Percentiles rank a stretch among this genome's conserved stretches.
Evolutionary conservation across 2,797 vertebrate genomes (phyloP).

Genomic region (Manis pentadactyla): DNA sequence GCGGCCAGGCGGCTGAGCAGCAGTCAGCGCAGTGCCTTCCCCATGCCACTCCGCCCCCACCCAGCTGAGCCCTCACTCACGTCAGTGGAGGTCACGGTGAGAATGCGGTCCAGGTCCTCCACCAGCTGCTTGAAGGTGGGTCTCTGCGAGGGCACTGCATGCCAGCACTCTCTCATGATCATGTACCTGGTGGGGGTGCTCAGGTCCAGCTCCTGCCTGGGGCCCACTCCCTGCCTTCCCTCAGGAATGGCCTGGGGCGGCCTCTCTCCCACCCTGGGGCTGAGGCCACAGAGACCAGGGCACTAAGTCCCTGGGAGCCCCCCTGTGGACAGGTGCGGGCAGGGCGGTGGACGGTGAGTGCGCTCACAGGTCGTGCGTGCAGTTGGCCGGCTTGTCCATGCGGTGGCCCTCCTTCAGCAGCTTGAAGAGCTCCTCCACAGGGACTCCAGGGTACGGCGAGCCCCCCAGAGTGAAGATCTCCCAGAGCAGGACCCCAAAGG

Average conservation of each 20-base stretch:
- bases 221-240: background rate
- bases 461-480: constrained; percentile 99
- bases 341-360: fast-evolving
- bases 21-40: fast-evolving
- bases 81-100: constrained; percentile 96
- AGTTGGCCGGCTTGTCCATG: constrained; percentile 99
- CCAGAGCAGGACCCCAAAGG: constrained; percentile 98
- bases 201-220: fast-evolving
- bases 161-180: constrained; percentile 99
- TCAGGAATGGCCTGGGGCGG: background rate
- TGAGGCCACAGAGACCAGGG: no score
- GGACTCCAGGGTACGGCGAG: constrained; percentile 97
- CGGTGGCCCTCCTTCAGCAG: constrained; percentile 98
- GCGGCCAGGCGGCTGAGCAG: fast-evolving
- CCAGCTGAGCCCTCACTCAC: constrained; percentile 87
- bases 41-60: background rate
- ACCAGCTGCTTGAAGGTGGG: constrained; percentile 99
- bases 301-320: no score
- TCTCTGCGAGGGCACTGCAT: constrained; percentile 95
- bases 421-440: constrained; percentile 99
- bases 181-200: constrained; percentile 91
- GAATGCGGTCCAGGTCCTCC: constrained; percentile 96
- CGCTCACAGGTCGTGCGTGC: constrained; percentile 97
- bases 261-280: no score
- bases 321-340: no score